Percentiles rank a stretch among this genome's conserved stretches.
Evolutionary conservation across 2,113 vertebrate genomes (phyloP).

Genomic region (Ibidorhyncha struthersii): DNA sequence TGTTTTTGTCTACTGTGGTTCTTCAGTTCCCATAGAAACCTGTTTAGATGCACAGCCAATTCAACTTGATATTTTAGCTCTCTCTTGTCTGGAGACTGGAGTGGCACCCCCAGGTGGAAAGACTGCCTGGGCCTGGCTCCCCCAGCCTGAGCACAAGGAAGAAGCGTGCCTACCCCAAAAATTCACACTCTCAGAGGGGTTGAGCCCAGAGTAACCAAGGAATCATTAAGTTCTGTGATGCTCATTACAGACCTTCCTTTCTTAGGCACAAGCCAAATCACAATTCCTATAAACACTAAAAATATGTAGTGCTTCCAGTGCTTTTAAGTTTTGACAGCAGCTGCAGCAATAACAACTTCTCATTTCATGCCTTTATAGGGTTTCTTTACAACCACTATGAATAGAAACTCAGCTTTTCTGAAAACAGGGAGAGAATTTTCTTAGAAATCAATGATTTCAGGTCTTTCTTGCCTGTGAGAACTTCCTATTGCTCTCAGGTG

Average conservation of each 20-base stretch:
- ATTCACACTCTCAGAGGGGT: neutral
- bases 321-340: conserved; percentile 1
- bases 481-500: neutral
- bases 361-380: neutral
- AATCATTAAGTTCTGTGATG: neutral
- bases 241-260: neutral
- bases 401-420: neutral
- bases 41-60: neutral
- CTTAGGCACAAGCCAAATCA: neutral
- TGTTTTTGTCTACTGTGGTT: neutral
- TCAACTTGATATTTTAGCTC: neutral
- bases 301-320: neutral
- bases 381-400: neutral
- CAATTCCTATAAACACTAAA: neutral
- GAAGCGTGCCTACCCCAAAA: accelerated
- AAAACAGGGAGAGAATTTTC: neutral
- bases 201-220: neutral
- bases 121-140: neutral
- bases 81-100: neutral
- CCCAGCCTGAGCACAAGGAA: neutral
- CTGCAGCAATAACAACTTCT: neutral
- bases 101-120: neutral
- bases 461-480: neutral
- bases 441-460: neutral
- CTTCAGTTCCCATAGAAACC: conserved; percentile 53